Percentiles rank a stretch among this genome's conserved stretches.
Conservation (phyloP, 2,888 invertebrate species). For the Melanostoma scalare region DNA sequence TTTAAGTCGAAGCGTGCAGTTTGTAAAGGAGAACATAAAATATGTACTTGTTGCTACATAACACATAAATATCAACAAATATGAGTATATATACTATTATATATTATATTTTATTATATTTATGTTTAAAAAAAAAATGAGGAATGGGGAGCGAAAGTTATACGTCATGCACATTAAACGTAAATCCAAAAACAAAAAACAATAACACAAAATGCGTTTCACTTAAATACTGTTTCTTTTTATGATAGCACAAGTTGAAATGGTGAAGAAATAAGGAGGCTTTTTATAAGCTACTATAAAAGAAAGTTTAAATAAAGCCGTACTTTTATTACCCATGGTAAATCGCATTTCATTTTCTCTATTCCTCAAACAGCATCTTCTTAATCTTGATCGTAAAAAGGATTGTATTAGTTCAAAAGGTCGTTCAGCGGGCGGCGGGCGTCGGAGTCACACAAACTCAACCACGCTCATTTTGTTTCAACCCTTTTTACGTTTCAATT, state of each 20-base stretch:
- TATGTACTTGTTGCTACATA: slow-evolving; percentile 67
- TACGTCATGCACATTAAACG: slow-evolving; percentile 68
- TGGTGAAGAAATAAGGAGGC: neutral
- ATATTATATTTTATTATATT: slow-evolving; percentile 27
- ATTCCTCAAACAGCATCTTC: slow-evolving; percentile 38
- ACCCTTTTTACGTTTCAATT: slow-evolving; percentile 46
- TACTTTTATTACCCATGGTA: slow-evolving; percentile 42
- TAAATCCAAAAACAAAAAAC: slow-evolving; percentile 69
- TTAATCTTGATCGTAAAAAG: slow-evolving; percentile 30
- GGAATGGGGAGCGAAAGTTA: slow-evolving; percentile 55
- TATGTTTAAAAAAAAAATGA: slow-evolving; percentile 50
- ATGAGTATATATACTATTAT: slow-evolving; percentile 69
- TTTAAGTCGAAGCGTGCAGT: slow-evolving; percentile 49
- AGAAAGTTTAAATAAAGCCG: slow-evolving; percentile 52
- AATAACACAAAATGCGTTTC: slow-evolving; percentile 70
- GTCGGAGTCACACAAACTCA: neutral
- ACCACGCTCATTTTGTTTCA: slow-evolving; percentile 8
- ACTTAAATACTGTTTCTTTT: slow-evolving; percentile 35
- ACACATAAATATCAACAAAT: slow-evolving; percentile 64
- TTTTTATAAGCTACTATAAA: slow-evolving; percentile 11
- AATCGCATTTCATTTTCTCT: slow-evolving; percentile 48
- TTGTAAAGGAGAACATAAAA: slow-evolving; percentile 71
- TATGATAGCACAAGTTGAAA: slow-evolving; percentile 43
- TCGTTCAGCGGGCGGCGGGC: neutral
- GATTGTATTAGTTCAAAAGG: slow-evolving; percentile 26